phyloP scores from a whole-genome alignment of 1,140 invertebrate species.

The Bombus consobrinus region DNA sequence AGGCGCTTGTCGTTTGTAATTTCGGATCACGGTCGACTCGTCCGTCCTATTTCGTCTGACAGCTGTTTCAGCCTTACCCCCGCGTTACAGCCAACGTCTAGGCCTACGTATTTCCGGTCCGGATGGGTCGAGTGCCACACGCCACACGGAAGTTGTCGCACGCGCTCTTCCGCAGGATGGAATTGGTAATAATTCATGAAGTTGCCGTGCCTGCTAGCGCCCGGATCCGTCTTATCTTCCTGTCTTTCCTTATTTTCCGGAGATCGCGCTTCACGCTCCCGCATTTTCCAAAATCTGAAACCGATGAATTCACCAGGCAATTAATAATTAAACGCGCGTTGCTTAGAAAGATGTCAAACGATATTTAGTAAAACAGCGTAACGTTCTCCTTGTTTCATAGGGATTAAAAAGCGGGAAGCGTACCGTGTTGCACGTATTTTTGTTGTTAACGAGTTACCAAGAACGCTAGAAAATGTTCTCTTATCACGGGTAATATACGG shows the following conservation, averaged over 20 bases:
- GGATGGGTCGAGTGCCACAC: slow-evolving; percentile 83
- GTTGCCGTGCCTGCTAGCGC: slow-evolving; percentile 90
- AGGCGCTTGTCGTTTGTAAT: slow-evolving; percentile 57
- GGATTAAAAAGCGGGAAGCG: neutral
- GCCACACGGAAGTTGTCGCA: slow-evolving; percentile 84
- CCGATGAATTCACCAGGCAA: neutral
- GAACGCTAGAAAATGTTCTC: no score
- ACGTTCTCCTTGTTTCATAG: neutral
- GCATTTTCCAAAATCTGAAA: slow-evolving; percentile 56
- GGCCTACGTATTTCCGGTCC: slow-evolving; percentile 82
- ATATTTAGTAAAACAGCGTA: neutral
- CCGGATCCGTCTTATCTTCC: slow-evolving; percentile 84
- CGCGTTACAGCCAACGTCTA: slow-evolving; percentile 92
- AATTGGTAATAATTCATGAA: slow-evolving; percentile 94
- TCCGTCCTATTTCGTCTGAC: slow-evolving; percentile 58
- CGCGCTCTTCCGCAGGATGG: slow-evolving; percentile 87
- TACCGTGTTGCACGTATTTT: neutral
- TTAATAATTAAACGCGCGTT: neutral
- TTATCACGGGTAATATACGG: no score
- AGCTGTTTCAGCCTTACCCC: slow-evolving; percentile 83
- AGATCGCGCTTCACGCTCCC: neutral
- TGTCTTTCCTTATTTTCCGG: slow-evolving; percentile 32
- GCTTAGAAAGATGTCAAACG: neutral
- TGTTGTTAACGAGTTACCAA: no score
- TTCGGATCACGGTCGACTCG: slow-evolving; percentile 60